Base-by-base conservation (phyloP, 64 coral and sea anemone species). In the Dendronephthya gigantea region DNA sequence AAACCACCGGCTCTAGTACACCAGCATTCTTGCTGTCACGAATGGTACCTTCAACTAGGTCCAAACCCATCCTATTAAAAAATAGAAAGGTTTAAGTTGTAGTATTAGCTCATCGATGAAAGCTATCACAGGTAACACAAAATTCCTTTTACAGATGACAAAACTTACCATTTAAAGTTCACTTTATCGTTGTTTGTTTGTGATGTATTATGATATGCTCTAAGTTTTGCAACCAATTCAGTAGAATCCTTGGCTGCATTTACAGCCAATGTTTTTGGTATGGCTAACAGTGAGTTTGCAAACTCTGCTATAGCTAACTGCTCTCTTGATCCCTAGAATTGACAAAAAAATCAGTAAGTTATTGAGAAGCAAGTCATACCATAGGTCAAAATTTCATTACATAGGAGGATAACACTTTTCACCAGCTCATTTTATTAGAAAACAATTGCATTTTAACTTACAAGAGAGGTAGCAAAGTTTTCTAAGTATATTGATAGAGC, bases 251-350 rank as follows among this genome's bases (percentile, higher is more conserved):
- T 89, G 48, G 94, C 94, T 15, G 94, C 92, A 27, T 98, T 98
- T 2, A 98, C 92, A 34, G 91, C 91, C 51, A 93, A 68, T 5
- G 91, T 98, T 43, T 98, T 98, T 6, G 94, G 94, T 33, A 98
- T 98, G 4, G 90, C 94, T 45, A 98, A 84, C 4, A 98, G 48
- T 11, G 94, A 93, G 83, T 98, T 90, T 14, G 94, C 94, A 85
- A 98, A 98, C 49, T 98, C 94, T 19, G 94, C 94, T 50, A 98
- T 98, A 38, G 94, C 94, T 35, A 98, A 36, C 90, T 98, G 94
- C 43, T 98, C 94, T 85, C 94, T 81, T 36, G 94, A 98, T 33
- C 94, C 94, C 94, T 98, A 83, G 49, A 16, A 12, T 69, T 9
- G n/a, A 84, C 15, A 45, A 15, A 33, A 10, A 85, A 28, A 38